phyloP scores from a whole-genome alignment of 1,140 invertebrate species.

The Coelopa frigida region DNA sequence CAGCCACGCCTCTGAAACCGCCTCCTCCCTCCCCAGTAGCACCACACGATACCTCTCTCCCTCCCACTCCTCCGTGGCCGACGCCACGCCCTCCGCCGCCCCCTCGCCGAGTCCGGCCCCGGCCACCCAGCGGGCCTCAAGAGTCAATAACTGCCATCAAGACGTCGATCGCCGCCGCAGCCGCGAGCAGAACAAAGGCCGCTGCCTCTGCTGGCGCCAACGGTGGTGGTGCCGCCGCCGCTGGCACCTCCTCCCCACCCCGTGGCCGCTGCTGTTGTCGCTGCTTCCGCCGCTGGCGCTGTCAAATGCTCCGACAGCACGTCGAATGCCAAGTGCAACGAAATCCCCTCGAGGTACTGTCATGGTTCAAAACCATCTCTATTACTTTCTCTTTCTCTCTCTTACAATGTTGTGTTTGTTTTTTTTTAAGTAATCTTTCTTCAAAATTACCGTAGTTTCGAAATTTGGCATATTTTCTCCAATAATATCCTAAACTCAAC shows the following conservation, averaged over 20 bases:
- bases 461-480: too few relatives aligned
- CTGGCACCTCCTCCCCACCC: conserved; percentile 8
- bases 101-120: conserved; percentile 42
- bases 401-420: conserved; percentile 1
- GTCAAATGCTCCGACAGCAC: conserved; percentile 44
- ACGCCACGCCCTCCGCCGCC: conserved; percentile 25
- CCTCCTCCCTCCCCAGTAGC: too few relatives aligned
- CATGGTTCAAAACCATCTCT: conserved; percentile 1
- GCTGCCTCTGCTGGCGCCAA: conserved; percentile 7
- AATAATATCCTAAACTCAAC: too few relatives aligned
- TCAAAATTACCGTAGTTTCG: conserved; percentile 1
- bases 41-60: too few relatives aligned
- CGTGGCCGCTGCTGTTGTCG: conserved; percentile 13
- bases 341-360: conserved; percentile 47
- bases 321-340: conserved; percentile 46
- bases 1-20: too few relatives aligned
- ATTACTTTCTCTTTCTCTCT: conserved; percentile 6
- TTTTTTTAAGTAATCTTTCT: conserved; percentile 3
- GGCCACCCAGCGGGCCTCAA: conserved; percentile 51
- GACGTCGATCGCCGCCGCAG: conserved; percentile 48
- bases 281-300: conserved; percentile 19
- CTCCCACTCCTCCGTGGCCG: too few relatives aligned
- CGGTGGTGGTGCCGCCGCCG: too few relatives aligned
- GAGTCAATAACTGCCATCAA: conserved; percentile 62
- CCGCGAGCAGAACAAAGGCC: conserved; percentile 10